Evolutionary conservation across 2,888 invertebrate genomes (phyloP).

Genomic region (Sclerodermus sp.): DNA sequence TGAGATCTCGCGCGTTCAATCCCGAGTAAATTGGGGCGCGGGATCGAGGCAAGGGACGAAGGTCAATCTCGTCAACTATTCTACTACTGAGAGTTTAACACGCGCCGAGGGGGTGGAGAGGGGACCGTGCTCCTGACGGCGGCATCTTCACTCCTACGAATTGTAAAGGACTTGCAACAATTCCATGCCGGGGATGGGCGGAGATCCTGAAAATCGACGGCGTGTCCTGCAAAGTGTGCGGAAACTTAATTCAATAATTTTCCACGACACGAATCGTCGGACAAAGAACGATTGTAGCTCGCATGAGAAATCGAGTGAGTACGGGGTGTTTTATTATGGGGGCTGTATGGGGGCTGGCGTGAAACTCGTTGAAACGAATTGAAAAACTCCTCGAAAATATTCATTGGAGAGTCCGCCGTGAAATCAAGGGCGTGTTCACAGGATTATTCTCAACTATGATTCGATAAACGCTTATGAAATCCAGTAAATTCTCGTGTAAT

Average conservation of each 20-base stretch:
- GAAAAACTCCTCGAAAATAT: slow-evolving; percentile 17
- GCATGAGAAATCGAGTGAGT: slow-evolving; percentile 14
- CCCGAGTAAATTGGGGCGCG: too few relatives aligned
- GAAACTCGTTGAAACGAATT: slow-evolving; percentile 2
- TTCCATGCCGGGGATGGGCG: slow-evolving; percentile 35
- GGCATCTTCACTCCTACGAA: slow-evolving; percentile 29
- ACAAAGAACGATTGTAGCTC: slow-evolving; percentile 47
- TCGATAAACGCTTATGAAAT: slow-evolving; percentile 27
- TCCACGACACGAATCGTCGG: slow-evolving; percentile 35
- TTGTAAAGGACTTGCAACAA: slow-evolving; percentile 32
- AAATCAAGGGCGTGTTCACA: slow-evolving; percentile 35
- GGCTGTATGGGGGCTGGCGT: slow-evolving; percentile 30
- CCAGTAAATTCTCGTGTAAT: slow-evolving; percentile 21
- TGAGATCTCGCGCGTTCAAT: too few relatives aligned
- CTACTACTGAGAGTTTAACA: too few relatives aligned
- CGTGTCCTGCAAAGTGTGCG: slow-evolving; percentile 34
- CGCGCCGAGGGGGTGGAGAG: too few relatives aligned
- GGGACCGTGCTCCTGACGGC: too few relatives aligned
- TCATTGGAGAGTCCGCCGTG: slow-evolving; percentile 24
- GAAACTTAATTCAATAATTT: slow-evolving; percentile 54
- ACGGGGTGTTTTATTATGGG: slow-evolving; percentile 55
- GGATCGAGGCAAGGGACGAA: too few relatives aligned
- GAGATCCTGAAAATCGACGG: slow-evolving; percentile 20
- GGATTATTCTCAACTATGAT: slow-evolving; percentile 21
- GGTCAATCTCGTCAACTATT: too few relatives aligned